phyloP scores from a whole-genome alignment of 2,113 vertebrate species.

The Pygoscelis adeliae region DNA sequence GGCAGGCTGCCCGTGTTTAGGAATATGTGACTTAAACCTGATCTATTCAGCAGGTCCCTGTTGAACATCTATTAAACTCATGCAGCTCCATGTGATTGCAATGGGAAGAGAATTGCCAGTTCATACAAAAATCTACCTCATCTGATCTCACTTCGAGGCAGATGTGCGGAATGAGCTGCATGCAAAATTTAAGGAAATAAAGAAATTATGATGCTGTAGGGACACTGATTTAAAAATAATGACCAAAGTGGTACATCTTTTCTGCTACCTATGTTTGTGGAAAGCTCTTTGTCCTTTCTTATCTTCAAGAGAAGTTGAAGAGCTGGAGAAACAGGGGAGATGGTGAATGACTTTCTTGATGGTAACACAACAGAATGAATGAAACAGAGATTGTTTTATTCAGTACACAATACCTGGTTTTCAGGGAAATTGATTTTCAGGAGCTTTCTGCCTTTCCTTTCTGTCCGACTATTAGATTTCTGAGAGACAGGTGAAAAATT shows the following conservation, averaged over 20 bases:
- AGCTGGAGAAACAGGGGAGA: neutral
- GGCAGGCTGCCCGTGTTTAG: neutral
- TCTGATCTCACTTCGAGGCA: neutral
- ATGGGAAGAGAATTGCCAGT: neutral
- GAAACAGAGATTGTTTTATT: neutral
- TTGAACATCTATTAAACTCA: neutral
- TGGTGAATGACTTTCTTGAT: neutral
- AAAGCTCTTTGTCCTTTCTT: neutral
- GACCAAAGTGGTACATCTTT: neutral
- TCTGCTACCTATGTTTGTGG: neutral
- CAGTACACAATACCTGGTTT: neutral
- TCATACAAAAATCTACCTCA: neutral
- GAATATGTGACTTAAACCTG: neutral
- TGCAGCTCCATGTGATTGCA: neutral
- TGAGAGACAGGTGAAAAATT: neutral
- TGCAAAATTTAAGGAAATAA: constrained; percentile 11
- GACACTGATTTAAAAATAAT: neutral
- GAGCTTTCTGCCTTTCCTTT: neutral
- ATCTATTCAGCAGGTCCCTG: neutral
- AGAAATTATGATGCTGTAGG: neutral
- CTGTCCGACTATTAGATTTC: neutral
- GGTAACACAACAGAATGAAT: neutral
- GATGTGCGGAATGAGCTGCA: neutral
- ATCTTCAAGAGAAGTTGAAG: neutral
- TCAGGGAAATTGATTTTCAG: neutral